Conservation (phyloP, 92 coral and sea anemone species). For the Phenganax marumi region DNA sequence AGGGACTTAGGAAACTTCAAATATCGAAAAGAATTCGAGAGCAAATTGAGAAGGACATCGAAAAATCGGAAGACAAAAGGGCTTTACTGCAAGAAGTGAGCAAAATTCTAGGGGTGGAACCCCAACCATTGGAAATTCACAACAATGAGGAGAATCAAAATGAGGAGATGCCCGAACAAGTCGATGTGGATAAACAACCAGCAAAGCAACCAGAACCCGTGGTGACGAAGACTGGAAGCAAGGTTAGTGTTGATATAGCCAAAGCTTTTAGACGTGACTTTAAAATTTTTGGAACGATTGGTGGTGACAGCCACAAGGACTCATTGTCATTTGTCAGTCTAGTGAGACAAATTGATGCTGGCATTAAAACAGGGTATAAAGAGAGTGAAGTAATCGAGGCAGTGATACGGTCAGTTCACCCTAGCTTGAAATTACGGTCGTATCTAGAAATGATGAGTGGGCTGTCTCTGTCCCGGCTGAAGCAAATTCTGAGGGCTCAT, state of each 20-base stretch:
- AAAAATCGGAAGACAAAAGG: conserved; percentile 19
- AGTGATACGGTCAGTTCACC: conserved; percentile 46
- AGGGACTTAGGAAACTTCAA: conserved; percentile 25
- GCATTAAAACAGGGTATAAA: conserved; percentile 44
- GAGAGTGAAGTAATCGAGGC: conserved; percentile 58
- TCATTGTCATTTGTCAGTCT: conserved; percentile 49
- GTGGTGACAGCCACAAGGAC: conserved; percentile 52
- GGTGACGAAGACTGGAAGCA: conserved; percentile 8
- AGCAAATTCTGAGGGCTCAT: conserved; percentile 51
- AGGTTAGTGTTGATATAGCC: conserved; percentile 41
- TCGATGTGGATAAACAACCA: conserved; percentile 12
- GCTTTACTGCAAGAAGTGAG: conserved; percentile 23
- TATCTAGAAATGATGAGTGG: conserved; percentile 49
- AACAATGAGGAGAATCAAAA: background rate
- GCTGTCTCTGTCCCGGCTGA: conserved; percentile 45
- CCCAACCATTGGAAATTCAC: background rate
- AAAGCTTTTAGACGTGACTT: conserved; percentile 32
- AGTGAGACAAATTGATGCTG: conserved; percentile 53
- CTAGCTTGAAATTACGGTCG: conserved; percentile 54
- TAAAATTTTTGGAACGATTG: conserved; percentile 26
- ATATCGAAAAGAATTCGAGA: conserved; percentile 23
- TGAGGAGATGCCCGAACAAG: background rate
- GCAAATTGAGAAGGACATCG: conserved; percentile 35
- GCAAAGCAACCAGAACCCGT: background rate
- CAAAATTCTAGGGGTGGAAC: background rate